Evolutionary conservation across 2,797 vertebrate genomes (phyloP), one percentile per base, ranked within the genome.

Genomic region (Sebastes minor): DNA sequence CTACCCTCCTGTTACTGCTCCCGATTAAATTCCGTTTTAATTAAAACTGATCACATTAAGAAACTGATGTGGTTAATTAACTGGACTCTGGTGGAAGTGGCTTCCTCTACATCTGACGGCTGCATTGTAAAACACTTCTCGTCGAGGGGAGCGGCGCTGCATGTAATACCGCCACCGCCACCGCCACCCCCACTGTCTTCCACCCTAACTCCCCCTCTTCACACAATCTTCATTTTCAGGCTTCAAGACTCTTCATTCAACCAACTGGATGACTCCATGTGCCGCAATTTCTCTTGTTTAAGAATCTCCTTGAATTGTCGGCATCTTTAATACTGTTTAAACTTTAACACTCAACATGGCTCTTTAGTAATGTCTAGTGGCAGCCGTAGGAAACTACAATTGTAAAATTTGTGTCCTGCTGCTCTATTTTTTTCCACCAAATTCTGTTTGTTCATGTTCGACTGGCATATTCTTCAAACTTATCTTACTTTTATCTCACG

Each of bases 11-110:
- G 86, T 81, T 93, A 83, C 91, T 55, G 94, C 96, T 96, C 96
- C 96, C 95, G 96, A 98, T 98, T 99, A 97, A 98, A 97, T 98
- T 98, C 97, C 94, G 91, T 96, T 98, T 98, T 99, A 99, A 99
- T 99, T 99, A 98, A 98, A 98, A 99, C 97, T 97, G 97, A 99
- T 98, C 97, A 98, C 96, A 97, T 98, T 98, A 98, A 97, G 97
- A 97, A 97, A 97, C 97, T 97, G 97, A 98, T 98, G 97, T 97
- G 97, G 95, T 97, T 98, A 98, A 99, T 98, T 98, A 98, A 98
- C 96, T 97, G 96, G 96, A 97, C 96, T 97, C 96, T 95, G 96
- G 93, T 90, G 95, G 94, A 96, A 96, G 96, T 94, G 95, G 94
- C 89, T 96, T 97, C 95, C 95, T 94, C 95, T 92, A 96, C 95